A percentile compares a stretch with the other conserved stretches of the same genome.
Evolutionary conservation across 2,113 vertebrate genomes (phyloP).

Genomic region (Gallinago media): DNA sequence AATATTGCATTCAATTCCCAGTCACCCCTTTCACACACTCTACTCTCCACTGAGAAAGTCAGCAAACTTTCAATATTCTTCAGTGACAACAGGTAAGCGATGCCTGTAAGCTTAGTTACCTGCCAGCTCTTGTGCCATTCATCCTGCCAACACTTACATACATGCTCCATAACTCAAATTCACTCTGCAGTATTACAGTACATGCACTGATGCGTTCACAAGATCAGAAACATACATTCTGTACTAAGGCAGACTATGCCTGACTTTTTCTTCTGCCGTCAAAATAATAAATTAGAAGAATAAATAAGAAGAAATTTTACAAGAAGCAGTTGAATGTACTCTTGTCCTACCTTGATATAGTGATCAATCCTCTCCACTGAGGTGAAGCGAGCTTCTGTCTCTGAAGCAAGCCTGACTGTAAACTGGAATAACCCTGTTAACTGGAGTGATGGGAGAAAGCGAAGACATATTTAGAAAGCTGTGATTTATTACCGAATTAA

Average conservation of each 20-base stretch:
- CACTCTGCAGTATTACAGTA: background rate
- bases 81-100: background rate
- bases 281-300: background rate
- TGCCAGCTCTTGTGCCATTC: background rate
- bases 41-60: background rate
- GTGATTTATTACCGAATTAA: background rate
- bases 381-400: conserved; percentile 95
- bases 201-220: background rate
- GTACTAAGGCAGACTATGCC: background rate
- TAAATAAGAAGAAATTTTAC: background rate
- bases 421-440: conserved; percentile 95
- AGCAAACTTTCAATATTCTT: background rate
- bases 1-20: background rate
- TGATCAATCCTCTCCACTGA: conserved; percentile 93
- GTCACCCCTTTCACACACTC: background rate
- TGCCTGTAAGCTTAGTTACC: background rate
- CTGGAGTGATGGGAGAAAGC: conserved; percentile 64
- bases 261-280: background rate
- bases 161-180: background rate
- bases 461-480: background rate
- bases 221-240: background rate
- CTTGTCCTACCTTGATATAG: conserved; percentile 87
- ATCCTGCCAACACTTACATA: background rate
- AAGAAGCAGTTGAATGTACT: background rate
- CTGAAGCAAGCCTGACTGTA: conserved; percentile 91